Evolutionary conservation across 2,113 vertebrate species (phyloP).

Genomic region (Macrotis lagotis): DNA sequence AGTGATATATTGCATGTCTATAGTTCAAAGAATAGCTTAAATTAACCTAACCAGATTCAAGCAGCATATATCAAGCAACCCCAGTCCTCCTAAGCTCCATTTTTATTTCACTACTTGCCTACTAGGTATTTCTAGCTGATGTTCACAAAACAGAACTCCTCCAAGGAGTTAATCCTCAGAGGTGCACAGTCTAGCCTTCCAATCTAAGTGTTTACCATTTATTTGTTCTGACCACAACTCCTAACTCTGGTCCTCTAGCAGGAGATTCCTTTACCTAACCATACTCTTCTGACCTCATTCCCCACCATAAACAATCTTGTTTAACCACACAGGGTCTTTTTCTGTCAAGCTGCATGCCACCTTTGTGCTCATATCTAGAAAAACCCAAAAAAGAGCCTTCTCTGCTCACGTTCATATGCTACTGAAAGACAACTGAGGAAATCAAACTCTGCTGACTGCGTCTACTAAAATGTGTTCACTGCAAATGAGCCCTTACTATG

Average conservation of each 20-base stretch:
- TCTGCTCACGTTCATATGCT: not conserved
- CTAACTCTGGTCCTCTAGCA: not conserved
- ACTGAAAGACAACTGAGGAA: not conserved
- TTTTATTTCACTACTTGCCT: no score
- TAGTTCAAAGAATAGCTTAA: not conserved
- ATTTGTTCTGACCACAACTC: not conserved
- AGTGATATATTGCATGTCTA: not conserved
- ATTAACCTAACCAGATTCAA: not conserved
- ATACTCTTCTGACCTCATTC: not conserved
- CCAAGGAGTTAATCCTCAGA: not conserved
- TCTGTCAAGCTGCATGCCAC: not conserved
- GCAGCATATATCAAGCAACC: not conserved
- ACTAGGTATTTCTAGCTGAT: no score
- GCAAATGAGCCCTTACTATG: not conserved
- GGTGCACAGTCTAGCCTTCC: not conserved
- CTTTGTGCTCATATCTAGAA: not conserved
- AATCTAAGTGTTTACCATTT: not conserved
- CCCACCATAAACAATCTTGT: not conserved
- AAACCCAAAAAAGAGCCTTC: not conserved
- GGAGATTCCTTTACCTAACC: not conserved
- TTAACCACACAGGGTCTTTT: not conserved
- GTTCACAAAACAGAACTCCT: no score
- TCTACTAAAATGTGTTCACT: not conserved
- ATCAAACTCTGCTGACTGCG: not conserved
- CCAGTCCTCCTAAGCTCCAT: no score